A percentile compares a stretch with the other conserved stretches of the same genome.
Evolutionary conservation across 1,140 invertebrate genomes (phyloP).

Genomic region (Zaprionus ghesquierei): DNA sequence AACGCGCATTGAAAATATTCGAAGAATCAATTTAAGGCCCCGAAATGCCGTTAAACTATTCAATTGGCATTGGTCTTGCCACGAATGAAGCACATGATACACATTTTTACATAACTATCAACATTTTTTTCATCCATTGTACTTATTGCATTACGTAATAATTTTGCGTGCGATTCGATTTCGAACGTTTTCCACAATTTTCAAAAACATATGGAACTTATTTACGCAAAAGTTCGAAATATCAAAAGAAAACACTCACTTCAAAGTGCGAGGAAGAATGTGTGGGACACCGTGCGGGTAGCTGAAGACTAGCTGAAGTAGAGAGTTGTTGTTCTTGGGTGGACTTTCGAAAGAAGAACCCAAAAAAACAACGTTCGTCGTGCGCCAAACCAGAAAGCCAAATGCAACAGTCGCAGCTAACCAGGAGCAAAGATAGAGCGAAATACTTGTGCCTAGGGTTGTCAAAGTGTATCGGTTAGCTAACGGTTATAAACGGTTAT

Average conservation of each 20-base stretch:
- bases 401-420: conserved; percentile 58
- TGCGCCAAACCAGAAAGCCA: conserved; percentile 74
- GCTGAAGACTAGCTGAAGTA: conserved; percentile 61
- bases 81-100: not conserved
- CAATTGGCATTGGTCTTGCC: conserved; percentile 35
- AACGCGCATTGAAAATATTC: not conserved
- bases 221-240: not conserved
- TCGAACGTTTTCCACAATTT: conserved; percentile 26
- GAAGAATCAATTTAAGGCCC: not conserved
- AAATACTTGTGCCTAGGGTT: conserved; percentile 35
- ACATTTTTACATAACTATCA: conserved; percentile 64
- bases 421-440: conserved; percentile 22
- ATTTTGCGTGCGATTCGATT: conserved; percentile 3
- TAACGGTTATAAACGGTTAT: conserved; percentile 8
- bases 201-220: conserved; percentile 15
- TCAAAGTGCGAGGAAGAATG: conserved; percentile 49
- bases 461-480: conserved; percentile 27
- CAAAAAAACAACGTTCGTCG: conserved; percentile 69
- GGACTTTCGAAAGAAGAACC: conserved; percentile 34
- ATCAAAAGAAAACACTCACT: conserved; percentile 54
- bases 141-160: conserved; percentile 67
- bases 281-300: conserved; percentile 43
- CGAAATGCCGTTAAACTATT: not conserved
- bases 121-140: conserved; percentile 9
- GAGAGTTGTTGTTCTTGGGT: conserved; percentile 50